Base-by-base conservation (phyloP, 2,797 vertebrate species). In the Sebastes iracundus region DNA sequence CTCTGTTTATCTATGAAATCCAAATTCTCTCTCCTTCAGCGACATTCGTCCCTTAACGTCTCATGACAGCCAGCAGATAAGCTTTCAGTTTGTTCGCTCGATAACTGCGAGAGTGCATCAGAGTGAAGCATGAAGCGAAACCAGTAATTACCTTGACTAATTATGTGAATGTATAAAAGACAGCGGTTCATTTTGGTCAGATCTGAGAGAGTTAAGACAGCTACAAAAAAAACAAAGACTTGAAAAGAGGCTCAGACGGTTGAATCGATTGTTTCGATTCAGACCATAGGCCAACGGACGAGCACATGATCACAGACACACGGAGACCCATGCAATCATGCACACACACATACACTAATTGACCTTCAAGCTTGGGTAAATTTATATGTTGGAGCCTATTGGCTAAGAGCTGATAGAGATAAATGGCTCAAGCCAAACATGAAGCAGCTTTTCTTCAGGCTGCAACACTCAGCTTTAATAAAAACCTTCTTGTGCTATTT, bases 301-400 rank as follows among this genome's bases (percentile, higher is more conserved):
- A 61, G 55, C 75, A 52, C 35, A 25, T 72, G 70, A 85, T 80
- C 65, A 58, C 67, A 70, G 8, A 62, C 32, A 32, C 32, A 32
- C 13, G 70, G 2, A 30, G 23, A 63, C 2, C 30, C 32, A 42
- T 71, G 68, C 60, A 27, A 9, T 22, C 10, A 0, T 9, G 16
- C 33, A 25, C 59, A 72, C 70, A 76, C 52, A 62, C 63, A 76
- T 2, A 62, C 30, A 38, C 66, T 82, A 82, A 84, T 23, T 88
- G 88, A 89, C 93, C 92, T 93, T 93, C 83, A 86, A 71, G 75
- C 80, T 42, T 5, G 77, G 84, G 72, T 77, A 72, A 79, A 87
- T 81, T 68, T 52, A 84, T 64, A 73, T 46, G 71, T 75, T n/a
- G 71, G 72, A 69, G 55, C 49, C 74, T 23, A 59, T 11, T 79